These are phyloP conservation scores for Eulithis prunata DNA, from an alignment of 2,888 invertebrate genomes.

Conservation along the genomic window DNA sequence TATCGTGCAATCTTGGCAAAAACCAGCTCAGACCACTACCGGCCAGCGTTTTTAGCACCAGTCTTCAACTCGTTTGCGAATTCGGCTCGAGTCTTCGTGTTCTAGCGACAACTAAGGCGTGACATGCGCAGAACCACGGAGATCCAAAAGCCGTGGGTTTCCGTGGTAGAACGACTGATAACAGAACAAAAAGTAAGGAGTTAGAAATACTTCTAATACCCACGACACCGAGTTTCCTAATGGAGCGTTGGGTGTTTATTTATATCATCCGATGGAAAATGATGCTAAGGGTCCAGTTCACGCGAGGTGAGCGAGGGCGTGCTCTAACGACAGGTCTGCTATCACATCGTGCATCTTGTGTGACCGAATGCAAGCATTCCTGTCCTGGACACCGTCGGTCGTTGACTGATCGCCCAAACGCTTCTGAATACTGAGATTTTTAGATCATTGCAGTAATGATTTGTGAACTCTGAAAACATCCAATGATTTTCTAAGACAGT, in stretches of 20 bases:
- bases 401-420: slow-evolving; percentile 65
- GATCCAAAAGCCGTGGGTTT: too few relatives aligned
- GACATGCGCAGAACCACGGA: too few relatives aligned
- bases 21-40: slow-evolving; percentile 31
- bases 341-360: slow-evolving; percentile 28
- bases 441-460: background rate
- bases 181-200: too few relatives aligned
- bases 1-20: slow-evolving; percentile 44
- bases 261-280: slow-evolving; percentile 22
- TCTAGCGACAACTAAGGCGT: background rate
- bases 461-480: too few relatives aligned
- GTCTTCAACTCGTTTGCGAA: slow-evolving; percentile 6
- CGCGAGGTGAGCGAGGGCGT: slow-evolving; percentile 29
- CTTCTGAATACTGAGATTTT: slow-evolving; percentile 1
- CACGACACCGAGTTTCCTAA: background rate
- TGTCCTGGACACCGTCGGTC: slow-evolving; percentile 60
- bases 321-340: slow-evolving; percentile 32
- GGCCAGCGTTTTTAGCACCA: slow-evolving; percentile 10
- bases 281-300: slow-evolving; percentile 22
- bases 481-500: too few relatives aligned
- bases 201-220: background rate
- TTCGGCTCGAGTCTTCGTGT: background rate
- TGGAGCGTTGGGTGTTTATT: background rate
- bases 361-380: slow-evolving; percentile 40
- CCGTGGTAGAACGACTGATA: too few relatives aligned